phyloP scores from a whole-genome alignment of 2,888 invertebrate species.

The Fabriciana adippe region DNA sequence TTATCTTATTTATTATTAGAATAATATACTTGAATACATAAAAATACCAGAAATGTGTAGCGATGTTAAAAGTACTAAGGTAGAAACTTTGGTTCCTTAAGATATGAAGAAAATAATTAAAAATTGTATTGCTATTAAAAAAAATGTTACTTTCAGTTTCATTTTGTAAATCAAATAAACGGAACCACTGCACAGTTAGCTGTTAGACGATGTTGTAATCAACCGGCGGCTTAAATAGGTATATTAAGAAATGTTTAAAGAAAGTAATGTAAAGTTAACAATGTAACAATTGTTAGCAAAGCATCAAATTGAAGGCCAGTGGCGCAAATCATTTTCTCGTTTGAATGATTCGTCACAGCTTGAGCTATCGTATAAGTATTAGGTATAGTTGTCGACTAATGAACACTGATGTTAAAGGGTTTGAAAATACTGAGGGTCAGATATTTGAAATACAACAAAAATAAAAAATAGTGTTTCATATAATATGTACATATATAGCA shows the following conservation, averaged over 20 bases:
- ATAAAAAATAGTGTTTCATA: no score
- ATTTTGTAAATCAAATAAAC: no score
- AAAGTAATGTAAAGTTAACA: slow-evolving; percentile 17
- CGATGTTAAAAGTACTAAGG: not conserved
- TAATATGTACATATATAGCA: no score
- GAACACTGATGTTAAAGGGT: slow-evolving; percentile 18
- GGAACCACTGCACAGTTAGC: not conserved
- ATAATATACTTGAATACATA: slow-evolving; percentile 8
- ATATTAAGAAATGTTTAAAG: slow-evolving; percentile 16
- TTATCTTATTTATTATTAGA: slow-evolving; percentile 3
- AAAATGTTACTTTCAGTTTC: no score
- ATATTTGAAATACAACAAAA: not conserved
- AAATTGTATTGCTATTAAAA: no score
- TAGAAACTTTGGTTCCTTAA: no score
- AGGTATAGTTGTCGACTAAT: slow-evolving; percentile 26
- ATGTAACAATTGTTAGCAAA: slow-evolving; percentile 19
- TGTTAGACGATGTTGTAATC: not conserved
- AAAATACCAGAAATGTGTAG: not conserved
- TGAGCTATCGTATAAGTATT: slow-evolving; percentile 16
- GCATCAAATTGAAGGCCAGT: slow-evolving; percentile 30
- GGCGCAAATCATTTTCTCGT: slow-evolving; percentile 34
- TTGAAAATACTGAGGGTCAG: slow-evolving; percentile 1
- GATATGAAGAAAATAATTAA: no score
- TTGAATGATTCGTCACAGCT: slow-evolving; percentile 28
- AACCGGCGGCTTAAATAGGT: not conserved